Evolutionary conservation across 2,797 vertebrate species (phyloP), one percentile per base, ranked within the genome.

Genomic region (Nyctalus aviator): DNA sequence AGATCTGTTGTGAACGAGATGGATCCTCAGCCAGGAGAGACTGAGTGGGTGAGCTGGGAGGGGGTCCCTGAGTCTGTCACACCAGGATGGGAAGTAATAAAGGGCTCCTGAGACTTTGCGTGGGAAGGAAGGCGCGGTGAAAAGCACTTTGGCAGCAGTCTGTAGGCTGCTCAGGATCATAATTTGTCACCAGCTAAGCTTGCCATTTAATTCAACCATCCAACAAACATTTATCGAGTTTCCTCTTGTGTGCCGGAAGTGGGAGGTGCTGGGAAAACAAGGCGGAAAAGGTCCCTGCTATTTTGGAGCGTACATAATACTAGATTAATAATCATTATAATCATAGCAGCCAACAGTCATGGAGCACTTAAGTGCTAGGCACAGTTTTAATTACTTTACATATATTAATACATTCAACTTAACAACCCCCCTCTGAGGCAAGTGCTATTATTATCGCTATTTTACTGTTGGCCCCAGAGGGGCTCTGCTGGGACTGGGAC

Each of bases 371-470:
- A 91, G 78, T 35, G 59, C 46, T 55, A 95, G 81, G 73, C 89
- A 21, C 64, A 76, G 82, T 87, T 95, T 96, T 97, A 96, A 95
- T 96, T 96, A 96, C 93, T 94, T 92, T 90, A 73, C 25, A 4
- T 69, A 64, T 90, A 96, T 96, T 93, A 95, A 97, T 95, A 72
- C 84, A 20, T 90, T 97, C 87, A 77, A 72, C 78, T 88, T 97
- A 88, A 91, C 73, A 81, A 91, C 72, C 68, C 62, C 91, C 48
- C 37, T 84, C 25, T 3, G 46, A 75, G 85, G 79, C 50, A 46
- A 71, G 90, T 64, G 41, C 79, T 72, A 0, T 96, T 79, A 84
- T 91, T 82, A 83, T 75, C 81, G 86, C 75, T 82, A 0, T 50
- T 92, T 92, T 88, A 92, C 37, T 84, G 1, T 27, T 41, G 37